phyloP scores from a whole-genome alignment of 1,140 invertebrate genomes.

The Diachasmimorpha longicaudata region DNA sequence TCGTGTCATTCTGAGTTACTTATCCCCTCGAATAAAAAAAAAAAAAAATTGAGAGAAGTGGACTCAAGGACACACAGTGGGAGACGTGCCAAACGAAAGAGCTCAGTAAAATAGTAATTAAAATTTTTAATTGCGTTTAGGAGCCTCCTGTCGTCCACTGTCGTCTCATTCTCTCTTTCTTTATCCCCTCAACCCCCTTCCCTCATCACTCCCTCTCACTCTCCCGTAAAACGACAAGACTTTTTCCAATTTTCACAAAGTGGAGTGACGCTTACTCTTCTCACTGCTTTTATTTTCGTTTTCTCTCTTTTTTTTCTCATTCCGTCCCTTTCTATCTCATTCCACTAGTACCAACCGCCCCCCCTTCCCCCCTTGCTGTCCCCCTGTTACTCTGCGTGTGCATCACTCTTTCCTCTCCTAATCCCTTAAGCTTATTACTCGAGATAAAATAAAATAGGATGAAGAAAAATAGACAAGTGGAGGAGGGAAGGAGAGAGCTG shows the following conservation, averaged over 20 bases:
- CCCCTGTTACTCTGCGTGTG: neutral
- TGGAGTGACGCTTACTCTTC: constrained; percentile 17
- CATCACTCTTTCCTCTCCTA: constrained; percentile 38
- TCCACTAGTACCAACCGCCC: no score
- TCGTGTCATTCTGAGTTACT: neutral
- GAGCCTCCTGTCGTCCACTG: constrained; percentile 13
- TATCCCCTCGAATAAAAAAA: constrained; percentile 6
- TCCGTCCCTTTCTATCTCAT: no score
- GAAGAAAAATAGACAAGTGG: constrained; percentile 19
- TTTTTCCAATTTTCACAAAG: constrained; percentile 37
- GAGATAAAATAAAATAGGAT: constrained; percentile 36
- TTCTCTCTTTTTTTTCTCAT: no score
- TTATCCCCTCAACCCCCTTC: neutral
- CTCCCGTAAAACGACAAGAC: neutral
- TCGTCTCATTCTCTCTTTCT: neutral
- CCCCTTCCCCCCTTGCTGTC: no score
- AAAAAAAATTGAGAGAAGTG: constrained; percentile 13
- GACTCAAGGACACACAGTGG: neutral
- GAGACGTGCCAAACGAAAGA: constrained; percentile 27
- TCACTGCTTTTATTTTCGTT: constrained; percentile 5
- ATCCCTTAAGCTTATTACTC: constrained; percentile 59
- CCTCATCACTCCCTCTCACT: neutral
- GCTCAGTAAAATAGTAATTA: constrained; percentile 51
- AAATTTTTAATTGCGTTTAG: constrained; percentile 56
- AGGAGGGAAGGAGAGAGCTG: constrained; percentile 24